These are phyloP conservation scores for Limnephilus rhombicus DNA, from an alignment of 2,888 invertebrate species.

Conservation along the genomic window DNA sequence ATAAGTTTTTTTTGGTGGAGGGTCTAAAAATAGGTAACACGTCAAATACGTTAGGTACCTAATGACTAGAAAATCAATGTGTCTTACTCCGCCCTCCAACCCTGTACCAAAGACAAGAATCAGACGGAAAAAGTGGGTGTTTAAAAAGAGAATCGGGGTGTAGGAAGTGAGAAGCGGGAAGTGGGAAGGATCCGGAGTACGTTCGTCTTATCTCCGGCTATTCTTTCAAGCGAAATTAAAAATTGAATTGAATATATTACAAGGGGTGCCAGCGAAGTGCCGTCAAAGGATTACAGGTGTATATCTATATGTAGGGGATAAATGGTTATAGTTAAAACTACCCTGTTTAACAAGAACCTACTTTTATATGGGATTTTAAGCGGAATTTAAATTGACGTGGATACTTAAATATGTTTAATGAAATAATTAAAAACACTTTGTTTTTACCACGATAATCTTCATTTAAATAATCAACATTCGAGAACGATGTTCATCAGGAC, in stretches of 20 bases:
- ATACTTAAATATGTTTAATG: too few relatives aligned
- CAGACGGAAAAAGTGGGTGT: conserved; percentile 32
- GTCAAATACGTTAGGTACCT: not conserved
- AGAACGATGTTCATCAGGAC: too few relatives aligned
- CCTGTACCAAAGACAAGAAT: conserved; percentile 29
- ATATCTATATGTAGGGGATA: not conserved
- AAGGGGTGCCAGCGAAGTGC: conserved; percentile 20
- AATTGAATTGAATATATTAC: conserved; percentile 65
- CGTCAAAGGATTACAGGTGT: conserved; percentile 1
- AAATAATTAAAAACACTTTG: too few relatives aligned
- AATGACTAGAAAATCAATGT: not conserved
- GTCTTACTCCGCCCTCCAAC: not conserved
- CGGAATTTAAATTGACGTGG: not conserved
- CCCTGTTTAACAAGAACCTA: not conserved
- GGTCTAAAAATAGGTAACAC: too few relatives aligned
- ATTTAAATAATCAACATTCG: too few relatives aligned
- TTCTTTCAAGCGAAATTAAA: conserved; percentile 66
- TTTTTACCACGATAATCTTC: too few relatives aligned
- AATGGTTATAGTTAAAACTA: not conserved
- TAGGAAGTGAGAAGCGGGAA: conserved; percentile 16
- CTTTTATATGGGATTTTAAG: not conserved
- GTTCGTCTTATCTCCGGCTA: conserved; percentile 64
- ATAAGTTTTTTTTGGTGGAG: too few relatives aligned
- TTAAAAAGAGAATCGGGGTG: conserved; percentile 26
- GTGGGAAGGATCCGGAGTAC: conserved; percentile 18